Evolutionary conservation across 2,113 vertebrate species (phyloP).

Genomic region (Tylochromis polylepis): DNA sequence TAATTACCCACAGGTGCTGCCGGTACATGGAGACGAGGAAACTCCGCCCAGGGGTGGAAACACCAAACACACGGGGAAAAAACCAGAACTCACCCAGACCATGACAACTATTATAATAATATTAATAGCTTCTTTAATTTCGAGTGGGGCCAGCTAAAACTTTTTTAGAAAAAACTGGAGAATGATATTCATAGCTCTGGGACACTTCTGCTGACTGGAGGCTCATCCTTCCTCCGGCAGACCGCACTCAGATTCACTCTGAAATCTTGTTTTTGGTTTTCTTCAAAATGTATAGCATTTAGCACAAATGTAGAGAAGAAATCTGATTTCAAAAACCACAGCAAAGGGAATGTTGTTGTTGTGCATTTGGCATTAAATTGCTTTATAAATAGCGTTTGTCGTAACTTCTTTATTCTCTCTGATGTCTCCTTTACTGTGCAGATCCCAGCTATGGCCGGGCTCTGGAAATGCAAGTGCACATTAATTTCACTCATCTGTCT

Average conservation of each 20-base stretch:
- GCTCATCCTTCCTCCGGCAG: neutral
- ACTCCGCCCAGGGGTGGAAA: too few species aligned
- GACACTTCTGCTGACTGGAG: neutral
- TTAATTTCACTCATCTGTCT: constrained; percentile 62
- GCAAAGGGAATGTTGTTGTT: neutral
- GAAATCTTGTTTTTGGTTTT: neutral
- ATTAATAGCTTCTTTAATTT: neutral
- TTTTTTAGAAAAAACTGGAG: neutral
- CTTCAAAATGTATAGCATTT: neutral
- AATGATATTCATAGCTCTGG: neutral
- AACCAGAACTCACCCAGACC: too few species aligned
- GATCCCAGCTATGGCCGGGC: constrained; percentile 12
- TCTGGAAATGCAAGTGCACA: constrained; percentile 29
- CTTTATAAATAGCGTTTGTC: constrained; percentile 29
- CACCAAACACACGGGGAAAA: too few species aligned
- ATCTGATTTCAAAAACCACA: neutral
- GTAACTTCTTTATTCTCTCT: constrained; percentile 10
- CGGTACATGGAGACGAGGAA: too few species aligned
- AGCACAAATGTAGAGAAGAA: neutral
- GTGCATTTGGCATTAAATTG: neutral
- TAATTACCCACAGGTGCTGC: too few species aligned
- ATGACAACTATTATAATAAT: neutral
- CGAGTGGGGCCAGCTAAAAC: neutral
- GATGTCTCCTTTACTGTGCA: neutral
- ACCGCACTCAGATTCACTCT: neutral